Evolutionary conservation across 2,888 invertebrate genomes (phyloP).

Genomic region (Netelia virgata): DNA sequence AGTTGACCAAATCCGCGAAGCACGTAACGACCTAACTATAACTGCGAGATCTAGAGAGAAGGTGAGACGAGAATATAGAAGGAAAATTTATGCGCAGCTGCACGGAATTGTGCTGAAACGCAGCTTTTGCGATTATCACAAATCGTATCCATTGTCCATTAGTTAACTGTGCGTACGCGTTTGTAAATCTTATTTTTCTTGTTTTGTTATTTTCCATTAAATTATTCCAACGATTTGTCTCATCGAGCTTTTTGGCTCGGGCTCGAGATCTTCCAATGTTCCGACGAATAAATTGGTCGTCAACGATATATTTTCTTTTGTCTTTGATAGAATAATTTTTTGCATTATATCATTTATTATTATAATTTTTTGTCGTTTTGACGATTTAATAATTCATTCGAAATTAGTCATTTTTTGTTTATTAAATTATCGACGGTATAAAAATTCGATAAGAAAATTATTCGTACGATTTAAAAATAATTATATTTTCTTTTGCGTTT

Average conservation of each 20-base stretch:
- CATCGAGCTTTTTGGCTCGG: neutral
- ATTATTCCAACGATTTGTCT: neutral
- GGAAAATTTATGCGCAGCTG: constrained; percentile 64
- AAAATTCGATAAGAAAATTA: too few species aligned
- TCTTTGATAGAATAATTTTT: neutral
- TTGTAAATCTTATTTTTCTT: neutral
- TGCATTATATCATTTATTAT: neutral
- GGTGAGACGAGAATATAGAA: constrained; percentile 1
- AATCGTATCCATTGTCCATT: constrained; percentile 7
- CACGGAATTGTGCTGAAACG: neutral
- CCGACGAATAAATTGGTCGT: neutral
- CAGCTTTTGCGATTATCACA: constrained; percentile 19
- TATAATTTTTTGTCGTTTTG: too few species aligned
- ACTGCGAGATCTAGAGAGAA: neutral
- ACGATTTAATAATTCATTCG: too few species aligned
- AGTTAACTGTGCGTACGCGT: neutral
- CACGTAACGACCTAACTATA: neutral
- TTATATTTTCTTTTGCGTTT: too few species aligned
- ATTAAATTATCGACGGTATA: too few species aligned
- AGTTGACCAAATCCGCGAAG: constrained; percentile 49
- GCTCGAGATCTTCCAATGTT: neutral
- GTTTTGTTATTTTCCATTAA: neutral
- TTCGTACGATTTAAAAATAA: too few species aligned
- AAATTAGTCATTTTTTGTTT: too few species aligned
- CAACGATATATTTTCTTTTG: too few species aligned